Evolutionary conservation across 1,140 invertebrate species (phyloP), one percentile per base, ranked within the genome.

Genomic region (Cyphomyrmex costatus): DNA sequence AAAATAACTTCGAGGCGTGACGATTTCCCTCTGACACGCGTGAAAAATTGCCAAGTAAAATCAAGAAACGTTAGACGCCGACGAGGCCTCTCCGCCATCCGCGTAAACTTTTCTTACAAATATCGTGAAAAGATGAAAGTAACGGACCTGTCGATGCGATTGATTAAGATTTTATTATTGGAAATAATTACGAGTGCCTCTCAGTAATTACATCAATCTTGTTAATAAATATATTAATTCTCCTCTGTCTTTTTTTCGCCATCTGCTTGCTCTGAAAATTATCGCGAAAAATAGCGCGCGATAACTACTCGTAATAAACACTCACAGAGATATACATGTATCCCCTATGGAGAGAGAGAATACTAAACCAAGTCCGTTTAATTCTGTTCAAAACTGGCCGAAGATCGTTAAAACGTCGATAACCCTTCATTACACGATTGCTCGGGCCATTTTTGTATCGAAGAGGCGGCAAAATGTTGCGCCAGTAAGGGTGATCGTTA

Each of bases 11-110:
- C 27, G 14, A 77, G 53, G 46, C 86, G 78, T 83, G 83, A 89
- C 53, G 68, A 83, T 83, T 89, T 89, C 80, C 73, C 84, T 63
- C 61, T 60, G 86, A 90, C 78, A 60, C 58, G 85, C 90, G 85
- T 90, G 87, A 90, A 91, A 91, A 90, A 91, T 91, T 88, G 80
- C 66, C 77, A 82, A 86, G 87, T 86, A 49, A 86, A 82, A 88
- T 88, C 56, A 7, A 61, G 61, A 56, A 71, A 63, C 46, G 82
- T 60, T 86, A 82, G 14, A 61, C 83, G 60, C 14, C 74, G 68
- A 71, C 30, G 36, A 53, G 76, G 61, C 74, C 70, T 4, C 77
- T 46, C 3, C 76, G 24, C 53, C 58, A 8, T 8, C 46, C 14
- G 46, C 73, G 61, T 66, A 65, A 68, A 71, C 42, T 24, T n/a